Evolutionary conservation across 2,797 vertebrate genomes (phyloP).

Genomic region (Chaenodraco wilsoni): DNA sequence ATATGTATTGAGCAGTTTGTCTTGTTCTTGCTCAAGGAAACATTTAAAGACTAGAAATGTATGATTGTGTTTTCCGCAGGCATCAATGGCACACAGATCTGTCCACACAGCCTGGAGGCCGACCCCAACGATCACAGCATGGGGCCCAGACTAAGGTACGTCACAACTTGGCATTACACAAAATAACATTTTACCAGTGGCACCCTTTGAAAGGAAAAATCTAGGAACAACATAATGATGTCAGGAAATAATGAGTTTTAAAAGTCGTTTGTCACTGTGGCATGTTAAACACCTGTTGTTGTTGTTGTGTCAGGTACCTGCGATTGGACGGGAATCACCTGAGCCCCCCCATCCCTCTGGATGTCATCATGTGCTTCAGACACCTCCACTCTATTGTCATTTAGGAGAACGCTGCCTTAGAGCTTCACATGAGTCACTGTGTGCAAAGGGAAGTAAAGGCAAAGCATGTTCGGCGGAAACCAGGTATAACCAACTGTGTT

Average conservation of each 20-base stretch:
- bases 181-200: not conserved
- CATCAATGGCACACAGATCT: constrained; percentile 94
- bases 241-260: not conserved
- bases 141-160: constrained; percentile 86
- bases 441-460: constrained; percentile 9
- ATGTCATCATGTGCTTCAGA: constrained; percentile 97
- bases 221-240: not conserved
- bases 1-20: not conserved
- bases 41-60: not conserved
- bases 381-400: constrained; percentile 93
- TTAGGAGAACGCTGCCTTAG: constrained; percentile 70
- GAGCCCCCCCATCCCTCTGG: constrained; percentile 91
- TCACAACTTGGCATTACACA: constrained; percentile 7
- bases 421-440: constrained; percentile 15
- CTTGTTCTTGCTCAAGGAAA: not conserved
- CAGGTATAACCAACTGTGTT: constrained; percentile 29
- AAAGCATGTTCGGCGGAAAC: constrained; percentile 17
- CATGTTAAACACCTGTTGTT: constrained; percentile 9
- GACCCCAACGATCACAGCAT: constrained; percentile 73
- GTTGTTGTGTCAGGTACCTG: constrained; percentile 83
- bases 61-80: constrained; percentile 73
- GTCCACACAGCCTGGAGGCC: constrained; percentile 80
- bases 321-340: constrained; percentile 94
- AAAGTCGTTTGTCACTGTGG: constrained; percentile 4
- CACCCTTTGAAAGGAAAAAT: constrained; percentile 15